Base-by-base conservation (phyloP, 1,140 invertebrate genomes). In the Megathymus violae region DNA sequence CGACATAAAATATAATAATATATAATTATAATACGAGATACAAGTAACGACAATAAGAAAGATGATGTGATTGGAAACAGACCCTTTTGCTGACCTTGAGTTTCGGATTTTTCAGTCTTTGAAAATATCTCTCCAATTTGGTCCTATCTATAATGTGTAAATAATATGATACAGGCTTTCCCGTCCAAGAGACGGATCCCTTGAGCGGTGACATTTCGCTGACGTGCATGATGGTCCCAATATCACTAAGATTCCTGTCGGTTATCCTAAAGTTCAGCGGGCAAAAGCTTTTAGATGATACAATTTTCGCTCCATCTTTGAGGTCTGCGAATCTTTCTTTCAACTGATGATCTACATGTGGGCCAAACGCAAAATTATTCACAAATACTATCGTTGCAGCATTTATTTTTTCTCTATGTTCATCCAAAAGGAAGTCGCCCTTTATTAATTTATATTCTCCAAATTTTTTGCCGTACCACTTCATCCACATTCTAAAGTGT, bases 251-350 rank as follows among this genome's bases (percentile, higher is more conserved):
- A 74, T 94, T 95, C 80, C 93, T 91, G 92, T 99, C 98, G 7
- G 98, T 99, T 78, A 99, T 99, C 71, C 98, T 94, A 93, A 99
- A 99, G 92, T 99, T 99, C 16, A 99, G 92, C 2, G 98, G 98
- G 92, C 98, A 99, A 92, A 99, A 99, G 64, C 97, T 97, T 91
- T 99, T 99, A 9, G 98, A 99, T n/a, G 98, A 99, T 13, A 99
- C 97, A 68, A 99, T 98, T 76, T 97, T 94, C 10, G 98, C 97
- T 64, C 97, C 97, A 91, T 99, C 98, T 77, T 97, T 96, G 71
- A 99, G 94, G 91, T 99, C 98, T 11, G 97, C 97, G 92, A 99
- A 99, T 74, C 97, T 93, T 85, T 98, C 96, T 90, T 99, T 99
- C 51, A 99, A 89, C 92, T 98, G 96, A 92, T 99, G 98, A 92